phyloP scores from a whole-genome alignment of 2,113 vertebrate species.

The Neotragus moschatus region DNA sequence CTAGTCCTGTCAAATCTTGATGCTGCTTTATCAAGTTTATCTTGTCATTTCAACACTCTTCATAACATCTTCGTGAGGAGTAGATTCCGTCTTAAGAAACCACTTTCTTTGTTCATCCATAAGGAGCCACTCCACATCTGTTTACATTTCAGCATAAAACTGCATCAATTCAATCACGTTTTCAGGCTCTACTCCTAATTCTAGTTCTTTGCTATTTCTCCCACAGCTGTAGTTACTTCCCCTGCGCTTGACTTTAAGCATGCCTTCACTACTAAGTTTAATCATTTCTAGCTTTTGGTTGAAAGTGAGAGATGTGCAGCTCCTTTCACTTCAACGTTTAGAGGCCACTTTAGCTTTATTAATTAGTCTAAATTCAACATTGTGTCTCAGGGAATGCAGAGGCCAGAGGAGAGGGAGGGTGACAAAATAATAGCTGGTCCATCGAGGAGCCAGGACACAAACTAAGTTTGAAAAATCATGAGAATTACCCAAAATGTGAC shows the following conservation, averaged over 20 bases:
- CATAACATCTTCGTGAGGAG: not conserved
- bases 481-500: not conserved
- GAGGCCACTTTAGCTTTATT: not conserved
- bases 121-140: not conserved
- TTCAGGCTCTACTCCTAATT: not conserved
- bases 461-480: not conserved
- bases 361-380: not conserved
- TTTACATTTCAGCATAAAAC: not conserved
- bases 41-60: not conserved
- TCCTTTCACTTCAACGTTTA: not conserved
- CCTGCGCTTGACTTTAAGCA: not conserved
- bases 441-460: not conserved
- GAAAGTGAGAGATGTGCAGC: not conserved
- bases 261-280: not conserved
- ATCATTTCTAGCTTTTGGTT: not conserved
- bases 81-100: not conserved
- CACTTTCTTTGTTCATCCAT: not conserved
- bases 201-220: not conserved
- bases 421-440: not conserved
- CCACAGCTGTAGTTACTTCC: not conserved
- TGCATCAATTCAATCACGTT: not conserved
- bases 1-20: not conserved
- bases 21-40: not conserved
- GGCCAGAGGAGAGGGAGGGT: not conserved
- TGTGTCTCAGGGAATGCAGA: not conserved